phyloP scores from a whole-genome alignment of 2,888 invertebrate genomes.

The Eristalis intricaria region DNA sequence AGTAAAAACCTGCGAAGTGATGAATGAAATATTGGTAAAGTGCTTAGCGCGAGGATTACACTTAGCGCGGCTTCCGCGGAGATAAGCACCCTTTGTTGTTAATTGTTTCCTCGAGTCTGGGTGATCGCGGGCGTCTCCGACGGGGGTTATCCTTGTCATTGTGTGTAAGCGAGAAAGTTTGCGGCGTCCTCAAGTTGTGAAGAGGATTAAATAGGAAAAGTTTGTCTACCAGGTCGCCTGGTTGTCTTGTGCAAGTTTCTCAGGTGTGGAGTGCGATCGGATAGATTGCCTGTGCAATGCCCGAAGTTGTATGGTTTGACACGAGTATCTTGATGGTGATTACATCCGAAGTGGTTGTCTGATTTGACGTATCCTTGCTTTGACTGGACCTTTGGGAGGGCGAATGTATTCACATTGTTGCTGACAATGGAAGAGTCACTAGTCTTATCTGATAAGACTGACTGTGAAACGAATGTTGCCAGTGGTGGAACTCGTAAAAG shows the following conservation, averaged over 20 bases:
- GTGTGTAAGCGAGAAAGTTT: conserved; percentile 17
- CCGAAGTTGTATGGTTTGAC: not conserved
- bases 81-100: conserved; percentile 31
- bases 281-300: not conserved
- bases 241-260: not conserved
- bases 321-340: not conserved
- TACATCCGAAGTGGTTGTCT: not conserved
- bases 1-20: conserved; percentile 16
- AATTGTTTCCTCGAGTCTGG: conserved; percentile 25
- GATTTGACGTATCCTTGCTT: not conserved
- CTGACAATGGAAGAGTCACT: too few relatives aligned
- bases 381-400: not conserved
- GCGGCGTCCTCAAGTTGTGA: conserved; percentile 9
- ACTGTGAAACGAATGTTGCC: too few relatives aligned
- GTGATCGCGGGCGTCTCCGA: not conserved
- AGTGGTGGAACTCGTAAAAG: too few relatives aligned
- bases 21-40: conserved; percentile 5
- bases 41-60: not conserved
- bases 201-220: conserved; percentile 21
- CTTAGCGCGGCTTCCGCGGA: not conserved
- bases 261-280: not conserved
- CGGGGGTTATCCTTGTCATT: not conserved
- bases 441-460: too few relatives aligned
- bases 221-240: not conserved
- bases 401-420: too few relatives aligned